A percentile compares a stretch with the other conserved stretches of the same genome.
These are phyloP conservation scores for Caenorhabditis zanzibari DNA, from an alignment of 2,888 invertebrate species.

Conservation along the genomic window DNA sequence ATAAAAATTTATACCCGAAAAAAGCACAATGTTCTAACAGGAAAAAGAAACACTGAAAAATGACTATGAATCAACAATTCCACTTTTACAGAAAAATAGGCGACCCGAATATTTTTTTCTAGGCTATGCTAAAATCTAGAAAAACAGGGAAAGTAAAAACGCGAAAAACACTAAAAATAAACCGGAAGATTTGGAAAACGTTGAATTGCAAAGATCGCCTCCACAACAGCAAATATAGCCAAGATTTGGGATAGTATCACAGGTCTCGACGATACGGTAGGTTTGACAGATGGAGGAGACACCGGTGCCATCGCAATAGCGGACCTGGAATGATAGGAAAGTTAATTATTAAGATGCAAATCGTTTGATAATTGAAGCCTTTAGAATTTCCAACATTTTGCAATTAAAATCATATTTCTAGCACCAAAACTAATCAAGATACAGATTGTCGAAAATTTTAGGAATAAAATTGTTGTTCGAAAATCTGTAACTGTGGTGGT, in stretches of 20 bases:
- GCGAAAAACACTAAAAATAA: slow-evolving; percentile 1
- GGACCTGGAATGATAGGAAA: slow-evolving; percentile 73
- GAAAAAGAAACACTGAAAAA: not conserved
- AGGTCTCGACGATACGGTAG: slow-evolving; percentile 79
- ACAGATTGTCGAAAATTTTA: no score
- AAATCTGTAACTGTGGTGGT: no score
- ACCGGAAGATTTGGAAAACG: slow-evolving; percentile 16
- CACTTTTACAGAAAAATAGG: not conserved
- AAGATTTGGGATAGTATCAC: slow-evolving; percentile 80
- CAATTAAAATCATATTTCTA: no score
- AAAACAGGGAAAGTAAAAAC: not conserved
- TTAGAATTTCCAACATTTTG: no score
- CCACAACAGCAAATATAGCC: slow-evolving; percentile 82
- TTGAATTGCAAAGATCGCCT: slow-evolving; percentile 71
- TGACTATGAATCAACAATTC: slow-evolving; percentile 20
- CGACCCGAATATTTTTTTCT: slow-evolving; percentile 2
- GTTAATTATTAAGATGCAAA: not conserved
- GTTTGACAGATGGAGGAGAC: slow-evolving; percentile 82
- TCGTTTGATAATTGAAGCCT: not conserved
- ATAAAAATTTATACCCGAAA: slow-evolving; percentile 10
- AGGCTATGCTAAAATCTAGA: no score
- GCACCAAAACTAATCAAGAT: no score
- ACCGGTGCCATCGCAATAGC: slow-evolving; percentile 82
- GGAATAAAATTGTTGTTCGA: no score
- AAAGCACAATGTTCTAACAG: not conserved